These are phyloP conservation scores for Cephus pulcher DNA, from an alignment of 2,888 invertebrate species.

Conservation along the genomic window DNA sequence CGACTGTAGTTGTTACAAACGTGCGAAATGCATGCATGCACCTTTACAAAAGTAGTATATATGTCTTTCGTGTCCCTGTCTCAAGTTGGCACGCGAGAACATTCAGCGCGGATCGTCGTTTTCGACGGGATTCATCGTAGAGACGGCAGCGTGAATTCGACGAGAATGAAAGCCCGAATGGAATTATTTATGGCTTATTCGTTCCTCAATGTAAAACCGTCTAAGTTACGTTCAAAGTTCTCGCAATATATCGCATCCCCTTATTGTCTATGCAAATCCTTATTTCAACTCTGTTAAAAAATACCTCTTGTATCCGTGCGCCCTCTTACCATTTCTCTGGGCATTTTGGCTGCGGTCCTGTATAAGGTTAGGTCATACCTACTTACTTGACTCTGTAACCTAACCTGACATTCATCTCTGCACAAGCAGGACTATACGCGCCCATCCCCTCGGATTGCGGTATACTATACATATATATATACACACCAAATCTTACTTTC, in stretches of 20 bases:
- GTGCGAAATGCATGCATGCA: background rate
- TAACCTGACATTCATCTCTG: background rate
- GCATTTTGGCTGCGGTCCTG: background rate
- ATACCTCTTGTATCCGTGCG: conserved; percentile 43
- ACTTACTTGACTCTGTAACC: background rate
- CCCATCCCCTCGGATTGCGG: background rate
- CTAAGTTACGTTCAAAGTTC: conserved; percentile 50
- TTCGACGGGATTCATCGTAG: background rate
- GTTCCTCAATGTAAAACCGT: conserved; percentile 32
- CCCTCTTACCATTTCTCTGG: conserved; percentile 5
- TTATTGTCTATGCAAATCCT: conserved; percentile 60
- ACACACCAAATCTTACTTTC: conserved; percentile 27
- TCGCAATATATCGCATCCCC: conserved; percentile 49
- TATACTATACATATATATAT: background rate
- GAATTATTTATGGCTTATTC: conserved; percentile 57
- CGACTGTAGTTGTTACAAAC: background rate
- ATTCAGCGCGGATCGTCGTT: background rate
- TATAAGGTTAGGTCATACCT: background rate
- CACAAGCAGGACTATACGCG: background rate
- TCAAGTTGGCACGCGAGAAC: background rate
- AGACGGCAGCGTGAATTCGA: background rate
- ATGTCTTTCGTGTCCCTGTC: background rate
- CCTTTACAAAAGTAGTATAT: background rate
- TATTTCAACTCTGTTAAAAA: conserved; percentile 53
- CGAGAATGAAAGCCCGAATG: conserved; percentile 28